Evolutionary conservation across 2,888 invertebrate species (phyloP), one percentile per base, ranked within the genome.

Genomic region (Watsonalla binaria): DNA sequence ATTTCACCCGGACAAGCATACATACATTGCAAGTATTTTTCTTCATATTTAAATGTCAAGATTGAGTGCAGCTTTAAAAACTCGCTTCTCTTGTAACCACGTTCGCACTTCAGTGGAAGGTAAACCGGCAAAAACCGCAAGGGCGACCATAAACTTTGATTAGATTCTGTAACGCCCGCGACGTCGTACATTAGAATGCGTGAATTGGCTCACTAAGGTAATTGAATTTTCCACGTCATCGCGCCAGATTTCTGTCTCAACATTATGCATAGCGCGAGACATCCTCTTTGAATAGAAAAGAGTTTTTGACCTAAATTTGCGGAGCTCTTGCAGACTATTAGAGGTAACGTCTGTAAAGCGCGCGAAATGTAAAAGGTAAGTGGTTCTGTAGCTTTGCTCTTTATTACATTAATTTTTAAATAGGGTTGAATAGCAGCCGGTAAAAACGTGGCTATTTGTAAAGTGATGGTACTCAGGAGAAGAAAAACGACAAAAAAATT

Each of bases 221-320:
- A 89, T 89, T 89, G 87, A 88, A 88, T 89, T 89, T 87, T 87
- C 87, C 86, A 85, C 84, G 82, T 85, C 87, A 87, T 86, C 80
- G 82, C 85, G 62, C 67, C 72, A 71, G 79, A 79, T 80, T 78
- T 75, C 68, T 70, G 74, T 73, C 79, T 74, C 65, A 60, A 75
- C 71, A 77, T 79, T 78, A 78, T 78, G 74, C 74, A 74, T 74
- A 68, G 53, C 57, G 15, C 9, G 51, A 51, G 39, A 53, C 24
- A 42, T 51, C 46, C 50, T 34, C 13, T 47, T 46, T 37, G 37
- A 51, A 47, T 39, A 39, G 51, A 15, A 46, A 46, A 14, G 49
- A 11, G 39, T 37, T 5, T 49, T 49, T 49, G 6, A 49, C 15
- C 37, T 39, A 15, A 11, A 15, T 49, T 37, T 37, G 42, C 11